Conservation (phyloP, 2,888 invertebrate species). For the Oxytorus armatus region DNA sequence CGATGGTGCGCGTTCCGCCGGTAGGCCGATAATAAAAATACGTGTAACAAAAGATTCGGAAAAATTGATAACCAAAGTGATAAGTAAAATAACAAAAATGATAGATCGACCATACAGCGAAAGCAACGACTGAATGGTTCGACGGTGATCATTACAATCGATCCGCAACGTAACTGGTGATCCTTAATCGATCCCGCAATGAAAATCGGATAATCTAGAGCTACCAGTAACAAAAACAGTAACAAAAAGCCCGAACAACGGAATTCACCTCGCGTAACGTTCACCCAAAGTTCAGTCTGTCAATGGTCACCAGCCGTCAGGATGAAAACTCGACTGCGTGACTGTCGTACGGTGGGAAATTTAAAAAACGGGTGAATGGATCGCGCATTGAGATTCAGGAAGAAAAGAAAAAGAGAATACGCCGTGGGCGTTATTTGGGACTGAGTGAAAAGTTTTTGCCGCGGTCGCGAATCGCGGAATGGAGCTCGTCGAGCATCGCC, state of each 20-base stretch:
- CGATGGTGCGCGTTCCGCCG: conserved; percentile 36
- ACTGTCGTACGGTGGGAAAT: conserved; percentile 61
- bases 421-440: conserved; percentile 3
- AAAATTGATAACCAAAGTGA: conserved; percentile 1
- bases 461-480: conserved; percentile 52
- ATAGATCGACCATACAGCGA: not conserved
- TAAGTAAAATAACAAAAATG: conserved; percentile 10
- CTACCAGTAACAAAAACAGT: not conserved
- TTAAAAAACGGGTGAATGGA: conserved; percentile 64
- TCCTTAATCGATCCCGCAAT: not conserved
- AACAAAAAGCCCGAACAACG: not conserved
- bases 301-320: conserved; percentile 35
- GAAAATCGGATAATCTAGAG: conserved; percentile 27
- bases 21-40: not conserved
- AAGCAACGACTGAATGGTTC: not conserved
- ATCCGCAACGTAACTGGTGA: not conserved
- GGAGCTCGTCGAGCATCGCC: conserved; percentile 70
- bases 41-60: not conserved
- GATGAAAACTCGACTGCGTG: conserved; percentile 72
- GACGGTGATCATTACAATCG: not conserved
- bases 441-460: conserved; percentile 10
- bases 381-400: not conserved
- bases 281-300: conserved; percentile 19
- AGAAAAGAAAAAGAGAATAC: conserved; percentile 18
- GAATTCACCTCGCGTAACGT: not conserved